Evolutionary conservation across 2,888 invertebrate genomes (phyloP), one percentile per base, ranked within the genome.

Genomic region (Dolichopus griseipennis): DNA sequence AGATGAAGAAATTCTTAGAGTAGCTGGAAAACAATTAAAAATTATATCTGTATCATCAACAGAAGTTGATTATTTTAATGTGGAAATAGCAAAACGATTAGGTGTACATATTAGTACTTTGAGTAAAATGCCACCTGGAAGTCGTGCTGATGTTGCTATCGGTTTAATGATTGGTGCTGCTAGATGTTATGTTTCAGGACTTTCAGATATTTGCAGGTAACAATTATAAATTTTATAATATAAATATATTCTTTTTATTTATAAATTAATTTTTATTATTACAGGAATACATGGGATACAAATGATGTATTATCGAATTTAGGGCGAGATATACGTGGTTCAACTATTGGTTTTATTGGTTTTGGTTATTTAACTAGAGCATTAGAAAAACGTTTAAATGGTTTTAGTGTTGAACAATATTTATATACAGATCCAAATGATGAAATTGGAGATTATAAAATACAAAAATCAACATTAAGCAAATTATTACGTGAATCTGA

Each of bases 121-220:
- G 0, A 91, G 91, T 0, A 82, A 84, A 64, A 90, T 91, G 0
- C 78, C 91, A 15, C 85, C 87, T 65, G 83, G 85, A 70, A 87
- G 91, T 0, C 90, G 90, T 0, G 92, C 94, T 1, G 93, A 94
- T 75, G 83, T 90, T 33, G 87, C 91, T 0, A 83, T 95, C 0
- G 84, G 90, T 0, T 79, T 94, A 7, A 75, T 90, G 64, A 83
- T 94, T 66, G 85, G 86, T 4, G 89, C 91, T 0, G 85, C 88
- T 0, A 84, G 92, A 72, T 83, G 91, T 68, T 83, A 90, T 62
- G 86, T 88, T 68, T 92, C 93, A 82, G 90, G 90, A 4, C 82
- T 88, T n/a, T 73, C 78, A 15, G 84, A 85, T 73, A 78, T 90
- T 8, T 84, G 86, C 74, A 68, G 52, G 68, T 68, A 27, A 68